phyloP scores from a whole-genome alignment of 2,113 vertebrate species.

The Mola mola region DNA sequence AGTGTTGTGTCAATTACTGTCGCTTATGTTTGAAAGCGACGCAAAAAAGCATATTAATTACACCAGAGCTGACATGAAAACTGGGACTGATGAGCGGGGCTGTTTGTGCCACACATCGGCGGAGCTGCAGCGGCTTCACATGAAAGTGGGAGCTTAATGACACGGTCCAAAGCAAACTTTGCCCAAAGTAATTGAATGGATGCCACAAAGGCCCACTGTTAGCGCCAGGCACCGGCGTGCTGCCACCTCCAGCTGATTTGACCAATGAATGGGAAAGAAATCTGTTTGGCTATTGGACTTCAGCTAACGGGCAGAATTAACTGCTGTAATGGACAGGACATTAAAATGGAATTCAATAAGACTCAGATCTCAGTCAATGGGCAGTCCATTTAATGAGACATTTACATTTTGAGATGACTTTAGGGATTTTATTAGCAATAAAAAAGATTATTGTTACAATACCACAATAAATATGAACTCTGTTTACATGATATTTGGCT shows the following conservation, averaged over 20 bases:
- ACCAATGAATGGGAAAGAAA: constrained; percentile 54
- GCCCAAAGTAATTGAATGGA: constrained; percentile 51
- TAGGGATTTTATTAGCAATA: not conserved
- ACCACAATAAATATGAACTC: too few relatives aligned
- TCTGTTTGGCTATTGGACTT: constrained; percentile 62
- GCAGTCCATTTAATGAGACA: constrained; percentile 44
- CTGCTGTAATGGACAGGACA: constrained; percentile 52
- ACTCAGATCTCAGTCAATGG: constrained; percentile 30
- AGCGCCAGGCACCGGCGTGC: constrained; percentile 31
- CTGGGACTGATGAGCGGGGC: constrained; percentile 58
- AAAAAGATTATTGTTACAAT: too few relatives aligned
- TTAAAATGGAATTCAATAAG: constrained; percentile 63
- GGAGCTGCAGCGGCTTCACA: constrained; percentile 19
- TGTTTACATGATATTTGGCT: not conserved
- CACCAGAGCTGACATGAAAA: constrained; percentile 57
- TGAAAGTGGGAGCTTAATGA: constrained; percentile 43
- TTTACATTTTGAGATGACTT: not conserved
- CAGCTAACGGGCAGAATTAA: constrained; percentile 62
- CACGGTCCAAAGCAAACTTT: constrained; percentile 56
- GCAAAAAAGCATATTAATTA: constrained; percentile 68
- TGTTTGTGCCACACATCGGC: constrained; percentile 27
- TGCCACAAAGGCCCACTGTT: constrained; percentile 46
- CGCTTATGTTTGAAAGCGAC: constrained; percentile 67
- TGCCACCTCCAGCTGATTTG: constrained; percentile 48
- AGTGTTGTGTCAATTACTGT: constrained; percentile 66